These are phyloP conservation scores for Hystrix cristata DNA, from an alignment of 2,113 vertebrate genomes.

Conservation along the genomic window DNA sequence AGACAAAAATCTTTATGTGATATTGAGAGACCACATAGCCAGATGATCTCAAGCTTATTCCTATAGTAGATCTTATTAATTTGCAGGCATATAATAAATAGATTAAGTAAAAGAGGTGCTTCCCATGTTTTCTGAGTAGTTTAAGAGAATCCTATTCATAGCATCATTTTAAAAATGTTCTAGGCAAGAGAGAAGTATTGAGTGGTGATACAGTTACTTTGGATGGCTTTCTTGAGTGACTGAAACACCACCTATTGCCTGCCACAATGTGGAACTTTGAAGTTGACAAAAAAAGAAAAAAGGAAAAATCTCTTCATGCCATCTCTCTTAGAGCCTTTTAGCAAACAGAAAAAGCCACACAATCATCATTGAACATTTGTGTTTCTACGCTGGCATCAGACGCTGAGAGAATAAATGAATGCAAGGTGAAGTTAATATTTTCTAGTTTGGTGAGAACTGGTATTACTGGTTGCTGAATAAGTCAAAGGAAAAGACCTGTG, in stretches of 20 bases:
- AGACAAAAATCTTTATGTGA: neutral
- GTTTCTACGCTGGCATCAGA: neutral
- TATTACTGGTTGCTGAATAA: neutral
- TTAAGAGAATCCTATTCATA: neutral
- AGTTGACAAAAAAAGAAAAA: neutral
- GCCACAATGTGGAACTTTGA: neutral
- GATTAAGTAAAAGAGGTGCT: neutral
- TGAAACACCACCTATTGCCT: neutral
- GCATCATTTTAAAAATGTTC: neutral
- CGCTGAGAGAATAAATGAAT: neutral
- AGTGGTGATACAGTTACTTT: neutral
- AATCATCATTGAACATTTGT: neutral
- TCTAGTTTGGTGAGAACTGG: neutral
- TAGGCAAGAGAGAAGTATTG: neutral
- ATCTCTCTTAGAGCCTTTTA: neutral
- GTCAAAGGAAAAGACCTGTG: neutral
- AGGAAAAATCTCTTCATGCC: neutral
- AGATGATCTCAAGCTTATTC: slow-evolving; percentile 35
- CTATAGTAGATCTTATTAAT: neutral
- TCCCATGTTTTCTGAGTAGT: neutral
- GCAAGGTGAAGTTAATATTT: neutral
- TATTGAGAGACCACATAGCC: slow-evolving; percentile 12
- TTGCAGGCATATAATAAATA: neutral
- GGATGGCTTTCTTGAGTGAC: neutral
- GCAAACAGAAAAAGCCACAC: neutral